Evolutionary conservation across 2,888 invertebrate species (phyloP), one percentile per base, ranked within the genome.

Genomic region (Ctenicera cuprea): DNA sequence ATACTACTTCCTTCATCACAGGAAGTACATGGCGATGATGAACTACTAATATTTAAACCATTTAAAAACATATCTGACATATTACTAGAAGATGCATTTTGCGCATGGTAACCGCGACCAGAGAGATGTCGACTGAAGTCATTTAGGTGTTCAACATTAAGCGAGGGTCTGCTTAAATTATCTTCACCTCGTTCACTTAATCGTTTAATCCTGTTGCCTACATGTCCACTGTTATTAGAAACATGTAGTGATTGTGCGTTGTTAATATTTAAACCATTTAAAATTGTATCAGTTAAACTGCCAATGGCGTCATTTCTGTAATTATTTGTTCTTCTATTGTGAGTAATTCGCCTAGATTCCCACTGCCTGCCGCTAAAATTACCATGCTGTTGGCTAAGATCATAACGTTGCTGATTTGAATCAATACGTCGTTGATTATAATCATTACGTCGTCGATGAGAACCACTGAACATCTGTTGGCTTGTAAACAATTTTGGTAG

Each of bases 401-500:
- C 16, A 11, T 18, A 30, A 7, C 14, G 9, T 11, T 18, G 30
- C 14, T 18, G 45, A n/a, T 43, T 43, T 9, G 9, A 37, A 16
- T 48, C 22, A 18, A 9, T 22, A 16, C 12, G 16, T 7, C 16
- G 14, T 3, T 20, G 18, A 45, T 64, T 38, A n/a, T 22, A 50
- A 16, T 48, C 22, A 18, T 16, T 22, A 16, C 12, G 16, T n/a
- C 16, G 14, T 2, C 16, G 18, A 45, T 64, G 9, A 33, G 33
- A 33, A 33, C 8, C 33, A 14, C 14, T 14, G 41, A 14, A 43
- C 22, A 14, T 45, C 41, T 43, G 22, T 14, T n/a, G 11, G 26
- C 16, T 45, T 20, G 26, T 26, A 18, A 45, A 62, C 1, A 93
- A 93, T 79, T 92, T 90, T 0, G 95, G 95, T 63, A 94, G 88